Conservation (phyloP, 2,797 vertebrate species). For the Tinamus major region DNA sequence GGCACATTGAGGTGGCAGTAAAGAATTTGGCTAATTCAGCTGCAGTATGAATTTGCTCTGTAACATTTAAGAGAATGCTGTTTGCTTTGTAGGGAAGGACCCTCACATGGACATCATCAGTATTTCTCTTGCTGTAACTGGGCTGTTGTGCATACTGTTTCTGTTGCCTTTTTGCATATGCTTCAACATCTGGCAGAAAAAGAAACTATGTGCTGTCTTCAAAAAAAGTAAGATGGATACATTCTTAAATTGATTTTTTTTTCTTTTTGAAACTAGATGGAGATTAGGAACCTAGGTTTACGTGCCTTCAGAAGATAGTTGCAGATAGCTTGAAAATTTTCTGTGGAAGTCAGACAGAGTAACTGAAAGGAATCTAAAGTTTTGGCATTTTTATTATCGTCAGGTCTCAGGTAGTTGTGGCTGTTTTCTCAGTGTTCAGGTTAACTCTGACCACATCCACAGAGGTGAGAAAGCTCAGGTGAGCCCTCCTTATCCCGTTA, state of each 20-base stretch:
- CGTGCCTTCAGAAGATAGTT: neutral
- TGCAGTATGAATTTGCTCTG: neutral
- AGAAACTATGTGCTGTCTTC: constrained; percentile 61
- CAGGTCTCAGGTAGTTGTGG: neutral
- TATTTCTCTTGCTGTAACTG: neutral
- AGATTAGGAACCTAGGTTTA: neutral
- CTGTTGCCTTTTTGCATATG: neutral
- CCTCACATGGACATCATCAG: neutral
- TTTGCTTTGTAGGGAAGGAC: constrained; percentile 34
- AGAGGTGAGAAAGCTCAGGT: neutral
- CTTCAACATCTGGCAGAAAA: constrained; percentile 22
- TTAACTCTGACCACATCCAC: neutral
- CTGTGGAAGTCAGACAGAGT: neutral
- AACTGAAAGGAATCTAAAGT: neutral
- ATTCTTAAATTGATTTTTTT: neutral
- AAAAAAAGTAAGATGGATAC: constrained; percentile 75
- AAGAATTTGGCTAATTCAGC: neutral
- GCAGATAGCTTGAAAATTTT: neutral
- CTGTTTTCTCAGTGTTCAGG: neutral
- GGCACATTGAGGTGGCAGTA: neutral
- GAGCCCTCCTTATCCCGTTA: neutral
- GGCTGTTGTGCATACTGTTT: neutral
- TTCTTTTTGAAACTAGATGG: neutral
- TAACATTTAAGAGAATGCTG: neutral
- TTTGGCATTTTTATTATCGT: neutral